These are phyloP conservation scores for Sebastes hubbsi DNA, from an alignment of 2,797 vertebrate species.

Conservation along the genomic window DNA sequence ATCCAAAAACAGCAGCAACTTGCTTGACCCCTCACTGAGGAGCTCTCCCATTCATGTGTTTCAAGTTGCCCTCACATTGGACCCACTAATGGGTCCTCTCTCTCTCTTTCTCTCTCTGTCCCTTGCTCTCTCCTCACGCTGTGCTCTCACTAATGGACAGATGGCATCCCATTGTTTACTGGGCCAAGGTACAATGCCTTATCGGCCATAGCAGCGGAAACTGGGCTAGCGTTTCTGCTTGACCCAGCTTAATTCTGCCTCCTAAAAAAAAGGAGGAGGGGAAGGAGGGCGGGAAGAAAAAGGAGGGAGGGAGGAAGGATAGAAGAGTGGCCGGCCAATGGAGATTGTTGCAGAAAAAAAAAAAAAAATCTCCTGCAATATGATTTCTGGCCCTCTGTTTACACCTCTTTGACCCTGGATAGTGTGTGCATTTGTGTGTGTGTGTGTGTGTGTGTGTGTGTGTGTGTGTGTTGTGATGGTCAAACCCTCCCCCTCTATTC, in stretches of 20 bases:
- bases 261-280: slow-evolving; percentile 71
- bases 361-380: slow-evolving; percentile 42
- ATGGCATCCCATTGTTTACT: slow-evolving; percentile 84
- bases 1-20: slow-evolving; percentile 36
- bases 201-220: slow-evolving; percentile 82
- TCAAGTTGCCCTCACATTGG: slow-evolving; percentile 57
- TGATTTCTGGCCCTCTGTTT: slow-evolving; percentile 60
- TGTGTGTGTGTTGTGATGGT: slow-evolving; percentile 40
- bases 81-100: slow-evolving; percentile 66
- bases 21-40: slow-evolving; percentile 52
- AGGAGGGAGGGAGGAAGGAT: slow-evolving; percentile 13
- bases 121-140: slow-evolving; percentile 64
- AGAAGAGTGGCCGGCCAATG: slow-evolving; percentile 35
- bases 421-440: slow-evolving; percentile 41
- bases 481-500: slow-evolving; percentile 44
- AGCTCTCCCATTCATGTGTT: slow-evolving; percentile 52
- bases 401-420: slow-evolving; percentile 63
- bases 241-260: slow-evolving; percentile 79
- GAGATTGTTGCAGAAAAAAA: slow-evolving; percentile 26
- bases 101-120: slow-evolving; percentile 27
- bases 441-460: slow-evolving; percentile 32
- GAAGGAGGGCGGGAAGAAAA: slow-evolving; percentile 32
- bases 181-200: slow-evolving; percentile 84
- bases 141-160: slow-evolving; percentile 80
- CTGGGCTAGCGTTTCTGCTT: slow-evolving; percentile 82